These are phyloP conservation scores for Columbina picui DNA, from an alignment of 2,113 vertebrate species.

Conservation along the genomic window DNA sequence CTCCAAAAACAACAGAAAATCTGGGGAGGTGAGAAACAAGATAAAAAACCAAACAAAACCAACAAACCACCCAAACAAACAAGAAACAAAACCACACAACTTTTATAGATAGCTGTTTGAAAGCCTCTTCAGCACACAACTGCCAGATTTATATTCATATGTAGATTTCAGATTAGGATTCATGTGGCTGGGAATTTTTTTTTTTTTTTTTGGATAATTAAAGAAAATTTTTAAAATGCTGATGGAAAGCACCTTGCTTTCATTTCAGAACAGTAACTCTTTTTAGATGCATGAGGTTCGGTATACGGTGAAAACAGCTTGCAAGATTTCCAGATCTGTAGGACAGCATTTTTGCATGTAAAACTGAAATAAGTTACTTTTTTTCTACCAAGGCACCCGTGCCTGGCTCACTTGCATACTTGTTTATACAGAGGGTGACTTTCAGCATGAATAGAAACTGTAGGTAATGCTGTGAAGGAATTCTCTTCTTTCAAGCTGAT, in stretches of 20 bases:
- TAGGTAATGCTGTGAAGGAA: background rate
- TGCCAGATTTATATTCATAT: background rate
- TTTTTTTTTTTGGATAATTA: background rate
- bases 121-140: background rate
- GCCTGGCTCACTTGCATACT: rapidly evolving
- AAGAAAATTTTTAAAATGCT: background rate
- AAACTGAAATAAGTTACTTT: background rate
- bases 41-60: background rate
- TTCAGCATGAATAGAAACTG: background rate
- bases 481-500: background rate
- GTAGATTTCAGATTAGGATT: background rate
- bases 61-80: too few relatives aligned
- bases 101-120: background rate
- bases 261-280: background rate
- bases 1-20: background rate
- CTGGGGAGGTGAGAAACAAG: background rate
- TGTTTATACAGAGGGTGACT: background rate
- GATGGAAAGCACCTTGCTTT: background rate
- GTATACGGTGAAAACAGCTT: background rate
- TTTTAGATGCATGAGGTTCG: background rate
- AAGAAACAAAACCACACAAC: too few relatives aligned
- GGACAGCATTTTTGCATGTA: background rate
- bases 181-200: background rate
- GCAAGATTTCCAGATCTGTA: background rate
- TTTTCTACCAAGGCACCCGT: background rate